phyloP scores from a whole-genome alignment of 1,140 invertebrate genomes.

The Scaptomyza hsui region DNA sequence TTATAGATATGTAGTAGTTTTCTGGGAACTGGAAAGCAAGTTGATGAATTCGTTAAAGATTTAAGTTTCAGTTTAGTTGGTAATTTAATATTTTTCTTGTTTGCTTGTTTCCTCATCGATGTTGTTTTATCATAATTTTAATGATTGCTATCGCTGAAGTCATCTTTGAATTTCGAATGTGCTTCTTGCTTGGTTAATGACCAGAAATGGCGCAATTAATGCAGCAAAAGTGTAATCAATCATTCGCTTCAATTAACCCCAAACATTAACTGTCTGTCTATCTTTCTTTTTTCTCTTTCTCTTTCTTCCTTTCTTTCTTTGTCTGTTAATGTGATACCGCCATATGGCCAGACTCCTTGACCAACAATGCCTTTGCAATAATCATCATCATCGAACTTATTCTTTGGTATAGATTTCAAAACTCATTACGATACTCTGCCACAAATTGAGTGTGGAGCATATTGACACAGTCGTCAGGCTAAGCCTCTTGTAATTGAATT shows the following conservation, averaged over 20 bases:
- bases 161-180: slow-evolving; percentile 42
- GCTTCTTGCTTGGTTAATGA: slow-evolving; percentile 68
- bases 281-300: slow-evolving; percentile 12
- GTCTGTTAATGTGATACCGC: slow-evolving; percentile 48
- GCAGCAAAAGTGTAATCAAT: slow-evolving; percentile 74
- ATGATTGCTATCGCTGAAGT: slow-evolving; percentile 32
- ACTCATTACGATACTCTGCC: slow-evolving; percentile 58
- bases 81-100: slow-evolving; percentile 1
- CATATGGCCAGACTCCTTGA: slow-evolving; percentile 35
- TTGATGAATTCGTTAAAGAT: too few species aligned
- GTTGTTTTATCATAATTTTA: slow-evolving; percentile 10
- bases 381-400: slow-evolving; percentile 37
- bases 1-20: not conserved
- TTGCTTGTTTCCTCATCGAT: not conserved
- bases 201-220: too few species aligned
- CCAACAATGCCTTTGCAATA: slow-evolving; percentile 13
- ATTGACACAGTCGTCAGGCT: not conserved
- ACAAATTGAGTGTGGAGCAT: not conserved
- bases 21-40: too few species aligned
- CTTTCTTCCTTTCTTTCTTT: not conserved
- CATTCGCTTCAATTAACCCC: slow-evolving; percentile 77
- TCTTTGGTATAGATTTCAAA: slow-evolving; percentile 60
- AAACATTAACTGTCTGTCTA: slow-evolving; percentile 33
- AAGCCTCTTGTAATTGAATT: not conserved
- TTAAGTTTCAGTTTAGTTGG: too few species aligned